phyloP scores from a whole-genome alignment of 2,113 vertebrate species.

The Cricetomys ansorgei region DNA sequence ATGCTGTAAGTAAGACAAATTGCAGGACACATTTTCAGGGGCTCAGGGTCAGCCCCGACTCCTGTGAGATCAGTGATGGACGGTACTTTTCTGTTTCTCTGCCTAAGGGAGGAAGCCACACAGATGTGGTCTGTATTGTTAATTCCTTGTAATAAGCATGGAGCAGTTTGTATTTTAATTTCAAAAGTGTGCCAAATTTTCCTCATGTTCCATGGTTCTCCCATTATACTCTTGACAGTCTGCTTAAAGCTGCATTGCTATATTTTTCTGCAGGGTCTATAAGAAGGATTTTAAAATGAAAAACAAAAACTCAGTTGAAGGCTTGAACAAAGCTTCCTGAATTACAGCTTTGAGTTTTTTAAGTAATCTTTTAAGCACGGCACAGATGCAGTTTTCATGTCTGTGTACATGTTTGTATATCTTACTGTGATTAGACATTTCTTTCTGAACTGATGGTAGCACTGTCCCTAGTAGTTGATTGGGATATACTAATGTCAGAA shows the following conservation, averaged over 20 bases:
- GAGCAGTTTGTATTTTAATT: slow-evolving; percentile 13
- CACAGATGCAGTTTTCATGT: neutral
- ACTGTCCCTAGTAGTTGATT: neutral
- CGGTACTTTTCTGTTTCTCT: neutral
- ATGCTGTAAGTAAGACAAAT: neutral
- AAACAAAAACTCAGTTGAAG: neutral
- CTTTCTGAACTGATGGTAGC: neutral
- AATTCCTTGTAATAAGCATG: neutral
- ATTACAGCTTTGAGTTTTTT: neutral
- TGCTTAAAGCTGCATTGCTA: neutral
- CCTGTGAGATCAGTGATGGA: neutral
- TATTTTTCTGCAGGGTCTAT: neutral
- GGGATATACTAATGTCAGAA: neutral
- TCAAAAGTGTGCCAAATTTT: neutral
- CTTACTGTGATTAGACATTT: neutral
- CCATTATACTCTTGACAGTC: neutral
- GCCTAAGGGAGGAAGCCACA: too few relatives aligned
- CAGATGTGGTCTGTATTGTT: neutral
- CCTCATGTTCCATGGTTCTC: neutral
- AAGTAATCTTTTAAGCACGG: neutral
- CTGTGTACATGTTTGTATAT: neutral
- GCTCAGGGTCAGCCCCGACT: neutral
- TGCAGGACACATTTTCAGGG: neutral
- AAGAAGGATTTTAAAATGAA: slow-evolving; percentile 35
- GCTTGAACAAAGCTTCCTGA: neutral